A percentile compares a stretch with the other conserved stretches of the same genome.
These are phyloP conservation scores for Aphrophora alni DNA, from an alignment of 2,888 invertebrate genomes.

Conservation along the genomic window DNA sequence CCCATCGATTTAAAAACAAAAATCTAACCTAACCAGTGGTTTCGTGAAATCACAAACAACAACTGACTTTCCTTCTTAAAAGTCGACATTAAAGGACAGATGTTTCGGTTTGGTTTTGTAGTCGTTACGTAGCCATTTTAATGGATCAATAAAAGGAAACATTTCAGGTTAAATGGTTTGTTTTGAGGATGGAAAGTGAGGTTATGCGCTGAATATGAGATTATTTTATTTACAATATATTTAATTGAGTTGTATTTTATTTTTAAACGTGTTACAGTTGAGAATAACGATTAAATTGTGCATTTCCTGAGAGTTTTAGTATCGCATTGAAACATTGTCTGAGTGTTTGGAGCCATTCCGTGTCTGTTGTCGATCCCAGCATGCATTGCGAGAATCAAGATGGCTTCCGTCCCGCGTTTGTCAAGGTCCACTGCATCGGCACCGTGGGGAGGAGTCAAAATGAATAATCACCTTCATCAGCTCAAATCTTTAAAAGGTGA, in stretches of 20 bases:
- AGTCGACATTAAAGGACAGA: background rate
- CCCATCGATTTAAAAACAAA: background rate
- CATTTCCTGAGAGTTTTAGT: background rate
- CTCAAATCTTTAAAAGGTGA: background rate
- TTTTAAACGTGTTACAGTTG: background rate
- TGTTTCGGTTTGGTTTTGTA: constrained; percentile 9
- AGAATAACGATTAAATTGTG: background rate
- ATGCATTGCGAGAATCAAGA: constrained; percentile 37
- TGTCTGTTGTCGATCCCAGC: constrained; percentile 21
- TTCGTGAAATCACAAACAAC: background rate
- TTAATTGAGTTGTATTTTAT: background rate
- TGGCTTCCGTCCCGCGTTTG: constrained; percentile 29
- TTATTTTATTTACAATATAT: background rate
- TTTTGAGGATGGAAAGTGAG: background rate
- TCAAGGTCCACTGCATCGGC: background rate
- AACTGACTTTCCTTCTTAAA: background rate
- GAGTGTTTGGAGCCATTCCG: background rate
- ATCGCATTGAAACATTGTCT: background rate
- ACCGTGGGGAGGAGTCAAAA: constrained; percentile 31
- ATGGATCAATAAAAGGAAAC: constrained; percentile 38
- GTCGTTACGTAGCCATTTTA: constrained; percentile 41
- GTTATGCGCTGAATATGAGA: background rate
- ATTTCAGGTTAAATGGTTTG: background rate
- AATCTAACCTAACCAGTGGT: background rate
- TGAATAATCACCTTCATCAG: background rate